Conservation (phyloP, 2,888 invertebrate species). For the Micoletzkya japonica region DNA sequence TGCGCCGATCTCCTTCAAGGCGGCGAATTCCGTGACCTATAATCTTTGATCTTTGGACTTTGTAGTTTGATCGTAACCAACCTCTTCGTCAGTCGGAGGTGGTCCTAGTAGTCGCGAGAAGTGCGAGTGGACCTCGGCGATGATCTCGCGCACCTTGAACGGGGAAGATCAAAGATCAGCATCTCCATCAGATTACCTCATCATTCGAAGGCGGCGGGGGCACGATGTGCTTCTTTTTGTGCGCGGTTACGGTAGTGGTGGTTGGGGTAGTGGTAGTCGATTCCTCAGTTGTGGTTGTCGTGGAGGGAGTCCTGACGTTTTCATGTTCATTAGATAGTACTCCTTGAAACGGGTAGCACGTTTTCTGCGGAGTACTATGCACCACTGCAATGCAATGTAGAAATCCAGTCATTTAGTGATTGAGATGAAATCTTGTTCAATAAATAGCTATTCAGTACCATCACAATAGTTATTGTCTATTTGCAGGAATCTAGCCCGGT, state of each 20-base stretch:
- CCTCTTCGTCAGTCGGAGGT: not conserved
- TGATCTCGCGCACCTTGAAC: constrained; percentile 20
- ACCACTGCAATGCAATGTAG: not conserved
- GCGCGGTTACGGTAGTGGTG: not conserved
- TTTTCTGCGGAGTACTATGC: too few relatives aligned
- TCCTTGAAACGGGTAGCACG: too few relatives aligned
- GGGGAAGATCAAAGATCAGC: not conserved
- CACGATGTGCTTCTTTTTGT: too few relatives aligned
- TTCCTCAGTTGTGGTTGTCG: constrained; percentile 3
- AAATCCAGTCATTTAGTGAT: not conserved
- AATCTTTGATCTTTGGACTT: not conserved
- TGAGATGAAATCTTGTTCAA: not conserved
- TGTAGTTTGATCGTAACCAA: not conserved
- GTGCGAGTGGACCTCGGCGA: constrained; percentile 17
- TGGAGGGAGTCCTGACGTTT: not conserved
- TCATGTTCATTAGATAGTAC: not conserved
- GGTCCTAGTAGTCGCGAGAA: constrained; percentile 23
- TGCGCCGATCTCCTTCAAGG: not conserved
- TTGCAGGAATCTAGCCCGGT: not conserved
- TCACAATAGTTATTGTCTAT: not conserved
- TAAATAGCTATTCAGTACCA: not conserved
- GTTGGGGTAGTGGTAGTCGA: not conserved
- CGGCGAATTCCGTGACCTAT: not conserved
- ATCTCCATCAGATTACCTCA: not conserved
- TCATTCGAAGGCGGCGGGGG: constrained; percentile 6